Evolutionary conservation across 2,113 vertebrate genomes (phyloP).

Genomic region (Tachysurus fulvidraco): DNA sequence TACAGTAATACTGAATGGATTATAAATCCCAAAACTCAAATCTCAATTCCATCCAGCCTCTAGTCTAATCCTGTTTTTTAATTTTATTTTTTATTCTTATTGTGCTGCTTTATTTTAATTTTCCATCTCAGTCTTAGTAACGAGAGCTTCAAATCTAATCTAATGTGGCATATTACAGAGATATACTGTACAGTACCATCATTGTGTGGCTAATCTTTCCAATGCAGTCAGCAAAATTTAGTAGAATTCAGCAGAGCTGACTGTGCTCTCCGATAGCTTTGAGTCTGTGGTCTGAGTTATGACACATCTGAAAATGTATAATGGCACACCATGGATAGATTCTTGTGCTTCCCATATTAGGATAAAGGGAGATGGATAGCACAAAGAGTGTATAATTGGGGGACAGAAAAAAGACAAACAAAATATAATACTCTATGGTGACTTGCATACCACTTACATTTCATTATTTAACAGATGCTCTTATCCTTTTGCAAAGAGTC

Average conservation of each 20-base stretch:
- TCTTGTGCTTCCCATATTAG: neutral
- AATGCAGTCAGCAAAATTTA: slow-evolving; percentile 29
- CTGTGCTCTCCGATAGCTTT: neutral
- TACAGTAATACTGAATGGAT: neutral
- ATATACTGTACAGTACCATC: neutral
- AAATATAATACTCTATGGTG: neutral
- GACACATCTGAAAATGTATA: neutral
- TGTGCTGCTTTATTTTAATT: neutral
- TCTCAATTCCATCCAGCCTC: neutral
- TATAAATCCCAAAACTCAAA: neutral
- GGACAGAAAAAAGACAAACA: neutral
- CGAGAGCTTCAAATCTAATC: neutral
- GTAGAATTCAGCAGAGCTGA: slow-evolving; percentile 7
- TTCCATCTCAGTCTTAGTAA: neutral
- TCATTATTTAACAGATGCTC: neutral
- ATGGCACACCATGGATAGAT: neutral
- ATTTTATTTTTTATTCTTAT: neutral
- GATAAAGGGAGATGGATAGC: neutral
- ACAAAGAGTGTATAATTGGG: neutral
- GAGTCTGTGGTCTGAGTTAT: neutral
- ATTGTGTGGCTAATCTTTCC: neutral
- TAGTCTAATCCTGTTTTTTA: neutral
- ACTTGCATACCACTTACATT: neutral
- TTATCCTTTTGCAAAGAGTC: neutral
- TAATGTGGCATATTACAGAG: neutral